A percentile compares a stretch with the other conserved stretches of the same genome.
Evolutionary conservation across 2,113 vertebrate genomes (phyloP).

Genomic region (Hemichromis elongatus): DNA sequence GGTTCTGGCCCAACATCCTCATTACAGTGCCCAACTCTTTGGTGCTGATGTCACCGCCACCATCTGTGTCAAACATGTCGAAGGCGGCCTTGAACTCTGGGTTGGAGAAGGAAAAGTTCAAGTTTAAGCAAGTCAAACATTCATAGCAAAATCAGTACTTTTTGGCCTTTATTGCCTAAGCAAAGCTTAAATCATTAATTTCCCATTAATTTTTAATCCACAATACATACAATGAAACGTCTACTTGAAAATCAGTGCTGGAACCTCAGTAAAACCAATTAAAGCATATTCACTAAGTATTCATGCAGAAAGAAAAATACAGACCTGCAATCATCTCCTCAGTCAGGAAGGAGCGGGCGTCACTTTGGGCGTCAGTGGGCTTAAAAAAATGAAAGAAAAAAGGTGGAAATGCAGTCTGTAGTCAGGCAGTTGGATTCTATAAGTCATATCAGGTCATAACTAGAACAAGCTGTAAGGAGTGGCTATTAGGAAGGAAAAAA

Average conservation of each 20-base stretch:
- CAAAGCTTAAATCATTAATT: not conserved
- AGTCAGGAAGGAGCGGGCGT: conserved; percentile 78
- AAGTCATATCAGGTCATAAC: not conserved
- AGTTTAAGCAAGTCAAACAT: not conserved
- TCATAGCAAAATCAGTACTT: not conserved
- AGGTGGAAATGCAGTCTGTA: not conserved
- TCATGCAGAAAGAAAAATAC: not conserved
- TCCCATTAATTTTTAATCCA: not conserved
- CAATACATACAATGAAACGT: not conserved
- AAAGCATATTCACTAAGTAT: not conserved
- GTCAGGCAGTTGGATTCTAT: not conserved
- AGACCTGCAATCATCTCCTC: conserved; percentile 79
- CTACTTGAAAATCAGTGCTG: not conserved
- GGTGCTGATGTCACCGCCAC: conserved; percentile 97
- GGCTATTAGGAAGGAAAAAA: not conserved
- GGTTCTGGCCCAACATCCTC: conserved; percentile 97
- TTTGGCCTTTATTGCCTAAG: not conserved
- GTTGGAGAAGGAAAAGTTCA: not conserved
- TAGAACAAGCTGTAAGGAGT: not conserved
- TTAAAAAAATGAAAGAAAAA: not conserved
- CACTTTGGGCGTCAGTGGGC: conserved; percentile 78
- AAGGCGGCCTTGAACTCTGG: conserved; percentile 98
- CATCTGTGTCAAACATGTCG: conserved; percentile 97
- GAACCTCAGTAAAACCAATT: not conserved
- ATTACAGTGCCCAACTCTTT: conserved; percentile 96